Evolutionary conservation across 92 coral and sea anemone species (phyloP).

Genomic region (Porites cylindrica): DNA sequence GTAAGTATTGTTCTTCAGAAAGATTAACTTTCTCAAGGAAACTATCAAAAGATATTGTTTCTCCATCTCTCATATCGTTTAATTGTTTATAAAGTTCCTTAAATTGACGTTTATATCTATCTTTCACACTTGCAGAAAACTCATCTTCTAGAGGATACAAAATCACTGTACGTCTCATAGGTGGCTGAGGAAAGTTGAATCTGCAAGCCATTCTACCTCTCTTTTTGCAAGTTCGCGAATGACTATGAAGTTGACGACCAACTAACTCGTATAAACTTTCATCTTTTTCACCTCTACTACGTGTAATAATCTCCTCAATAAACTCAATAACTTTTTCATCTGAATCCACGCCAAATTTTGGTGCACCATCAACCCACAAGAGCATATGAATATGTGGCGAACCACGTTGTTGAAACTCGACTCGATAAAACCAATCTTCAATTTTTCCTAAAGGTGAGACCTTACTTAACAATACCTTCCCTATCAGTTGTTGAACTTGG

Average conservation of each 20-base stretch:
- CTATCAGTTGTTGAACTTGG: slow-evolving; percentile 48
- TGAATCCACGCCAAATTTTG: slow-evolving; percentile 20
- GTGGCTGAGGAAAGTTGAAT: slow-evolving; percentile 75
- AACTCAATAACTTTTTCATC: not conserved
- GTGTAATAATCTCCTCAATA: slow-evolving; percentile 1
- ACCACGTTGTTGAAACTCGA: slow-evolving; percentile 72
- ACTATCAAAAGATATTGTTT: slow-evolving; percentile 63
- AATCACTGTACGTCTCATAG: slow-evolving; percentile 64
- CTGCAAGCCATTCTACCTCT: slow-evolving; percentile 43
- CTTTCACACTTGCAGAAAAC: slow-evolving; percentile 1
- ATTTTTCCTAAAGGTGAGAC: slow-evolving; percentile 19
- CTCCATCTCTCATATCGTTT: slow-evolving; percentile 53
- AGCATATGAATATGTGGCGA: slow-evolving; percentile 60
- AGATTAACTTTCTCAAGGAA: slow-evolving; percentile 37
- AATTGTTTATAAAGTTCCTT: slow-evolving; percentile 15
- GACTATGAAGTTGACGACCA: slow-evolving; percentile 68
- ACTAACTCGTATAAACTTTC: slow-evolving; percentile 40
- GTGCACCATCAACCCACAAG: slow-evolving; percentile 22
- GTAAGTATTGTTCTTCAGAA: slow-evolving; percentile 56
- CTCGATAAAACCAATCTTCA: slow-evolving; percentile 44
- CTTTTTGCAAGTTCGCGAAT: slow-evolving; percentile 75
- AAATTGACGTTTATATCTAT: slow-evolving; percentile 35
- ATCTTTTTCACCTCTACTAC: not conserved
- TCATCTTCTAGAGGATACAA: slow-evolving; percentile 62
- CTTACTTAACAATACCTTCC: slow-evolving; percentile 29